Conservation (phyloP, 1,140 invertebrate species). For the Melitaea cinxia region DNA sequence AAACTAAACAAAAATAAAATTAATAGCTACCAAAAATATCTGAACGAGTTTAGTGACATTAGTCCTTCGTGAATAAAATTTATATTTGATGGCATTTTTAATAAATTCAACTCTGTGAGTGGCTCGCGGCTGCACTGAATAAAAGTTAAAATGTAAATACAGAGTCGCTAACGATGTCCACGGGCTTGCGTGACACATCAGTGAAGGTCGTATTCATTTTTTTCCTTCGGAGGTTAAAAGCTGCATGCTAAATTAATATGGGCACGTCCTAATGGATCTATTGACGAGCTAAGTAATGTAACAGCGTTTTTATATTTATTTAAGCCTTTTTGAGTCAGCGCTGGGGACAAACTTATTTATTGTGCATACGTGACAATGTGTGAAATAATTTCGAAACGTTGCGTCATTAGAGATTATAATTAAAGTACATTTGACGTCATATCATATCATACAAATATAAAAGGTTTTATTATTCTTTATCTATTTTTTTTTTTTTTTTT, state of each 20-base stretch:
- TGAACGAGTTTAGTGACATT: neutral
- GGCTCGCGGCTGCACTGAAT: conserved; percentile 13
- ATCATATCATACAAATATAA: too few species aligned
- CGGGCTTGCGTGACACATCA: conserved; percentile 27
- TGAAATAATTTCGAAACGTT: too few species aligned
- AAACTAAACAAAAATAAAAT: too few species aligned
- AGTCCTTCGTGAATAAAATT: neutral
- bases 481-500: too few species aligned
- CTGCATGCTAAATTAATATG: conserved; percentile 20
- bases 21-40: neutral
- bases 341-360: too few species aligned
- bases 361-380: too few species aligned
- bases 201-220: conserved; percentile 23
- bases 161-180: conserved; percentile 19
- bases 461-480: too few species aligned
- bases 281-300: neutral
- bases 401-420: too few species aligned
- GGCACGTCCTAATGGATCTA: conserved; percentile 18
- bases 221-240: conserved; percentile 1
- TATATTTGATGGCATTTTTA: neutral
- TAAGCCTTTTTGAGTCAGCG: neutral
- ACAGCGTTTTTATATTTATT: neutral
- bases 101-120: neutral
- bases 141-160: conserved; percentile 13
- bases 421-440: too few species aligned